Percentiles rank a stretch among this genome's conserved stretches.
These are phyloP conservation scores for Dasysyrphus albostriatus DNA, from an alignment of 2,888 invertebrate species.

Conservation along the genomic window DNA sequence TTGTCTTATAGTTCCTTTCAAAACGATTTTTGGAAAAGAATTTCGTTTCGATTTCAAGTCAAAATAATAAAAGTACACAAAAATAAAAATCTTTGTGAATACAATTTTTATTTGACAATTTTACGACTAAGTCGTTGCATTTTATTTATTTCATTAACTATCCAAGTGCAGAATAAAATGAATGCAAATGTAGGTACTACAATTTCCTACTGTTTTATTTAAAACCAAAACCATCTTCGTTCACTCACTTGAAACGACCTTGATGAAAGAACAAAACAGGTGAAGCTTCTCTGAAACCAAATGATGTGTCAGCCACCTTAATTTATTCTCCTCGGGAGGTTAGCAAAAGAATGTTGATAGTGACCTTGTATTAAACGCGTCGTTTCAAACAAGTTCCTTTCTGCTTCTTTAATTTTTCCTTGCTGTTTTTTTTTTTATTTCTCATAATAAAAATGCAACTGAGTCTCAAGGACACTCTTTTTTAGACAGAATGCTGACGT, in stretches of 20 bases:
- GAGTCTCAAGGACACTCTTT: conserved; percentile 40
- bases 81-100: too few species aligned
- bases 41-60: too few species aligned
- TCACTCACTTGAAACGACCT: conserved; percentile 20
- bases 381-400: conserved; percentile 26
- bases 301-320: conserved; percentile 36
- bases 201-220: background rate
- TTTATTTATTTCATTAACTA: background rate
- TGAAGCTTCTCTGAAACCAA: conserved; percentile 19
- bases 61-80: too few species aligned
- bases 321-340: conserved; percentile 27
- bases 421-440: background rate
- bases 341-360: conserved; percentile 36
- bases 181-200: conserved; percentile 24
- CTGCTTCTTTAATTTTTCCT: conserved; percentile 6
- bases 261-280: conserved; percentile 10
- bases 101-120: too few species aligned
- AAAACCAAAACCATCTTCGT: conserved; percentile 3
- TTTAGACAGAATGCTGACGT: conserved; percentile 23
- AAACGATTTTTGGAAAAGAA: too few species aligned
- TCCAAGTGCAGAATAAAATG: conserved; percentile 12
- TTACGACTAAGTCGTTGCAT: background rate
- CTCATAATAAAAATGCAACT: conserved; percentile 16
- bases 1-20: too few species aligned
- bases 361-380: conserved; percentile 42